phyloP scores from a whole-genome alignment of 92 coral and sea anemone genomes.

The Isaurus tuberculatus region DNA sequence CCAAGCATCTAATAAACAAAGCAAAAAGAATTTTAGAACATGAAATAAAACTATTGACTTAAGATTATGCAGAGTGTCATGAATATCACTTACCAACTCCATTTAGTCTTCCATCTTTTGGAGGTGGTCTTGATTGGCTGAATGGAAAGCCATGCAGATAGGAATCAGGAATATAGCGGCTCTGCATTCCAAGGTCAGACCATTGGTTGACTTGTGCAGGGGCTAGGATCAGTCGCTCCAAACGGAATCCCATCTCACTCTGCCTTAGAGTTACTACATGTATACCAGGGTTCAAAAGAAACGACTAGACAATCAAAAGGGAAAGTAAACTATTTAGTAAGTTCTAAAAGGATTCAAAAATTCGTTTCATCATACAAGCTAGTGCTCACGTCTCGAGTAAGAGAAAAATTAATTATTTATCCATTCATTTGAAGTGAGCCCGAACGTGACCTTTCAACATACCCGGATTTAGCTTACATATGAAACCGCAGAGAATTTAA shows the following conservation, averaged over 20 bases:
- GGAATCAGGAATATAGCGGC: constrained; percentile 87
- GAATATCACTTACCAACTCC: constrained; percentile 65
- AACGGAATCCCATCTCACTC: constrained; percentile 68
- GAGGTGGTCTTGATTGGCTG: constrained; percentile 57
- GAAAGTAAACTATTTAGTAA: not conserved
- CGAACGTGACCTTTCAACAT: too few species aligned
- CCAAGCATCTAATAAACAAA: constrained; percentile 80
- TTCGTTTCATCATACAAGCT: too few species aligned
- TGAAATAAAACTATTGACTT: too few species aligned
- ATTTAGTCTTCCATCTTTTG: constrained; percentile 84
- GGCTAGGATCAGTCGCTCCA: constrained; percentile 66
- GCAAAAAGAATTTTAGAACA: too few species aligned
- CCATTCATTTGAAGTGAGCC: too few species aligned
- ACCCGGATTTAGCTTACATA: too few species aligned
- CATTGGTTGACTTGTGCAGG: constrained; percentile 71
- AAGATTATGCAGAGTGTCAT: not conserved
- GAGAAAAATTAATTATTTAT: too few species aligned
- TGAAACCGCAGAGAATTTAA: too few species aligned
- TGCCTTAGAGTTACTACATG: constrained; percentile 80
- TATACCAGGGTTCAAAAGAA: constrained; percentile 75
- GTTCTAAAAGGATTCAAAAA: not conserved
- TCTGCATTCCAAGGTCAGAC: constrained; percentile 96
- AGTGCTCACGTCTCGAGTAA: too few species aligned
- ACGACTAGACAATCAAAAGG: constrained; percentile 50
- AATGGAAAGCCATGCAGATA: constrained; percentile 59